Evolutionary conservation across 1,140 invertebrate species (phyloP), one percentile per base, ranked within the genome.

Genomic region (Cepaea nemoralis): DNA sequence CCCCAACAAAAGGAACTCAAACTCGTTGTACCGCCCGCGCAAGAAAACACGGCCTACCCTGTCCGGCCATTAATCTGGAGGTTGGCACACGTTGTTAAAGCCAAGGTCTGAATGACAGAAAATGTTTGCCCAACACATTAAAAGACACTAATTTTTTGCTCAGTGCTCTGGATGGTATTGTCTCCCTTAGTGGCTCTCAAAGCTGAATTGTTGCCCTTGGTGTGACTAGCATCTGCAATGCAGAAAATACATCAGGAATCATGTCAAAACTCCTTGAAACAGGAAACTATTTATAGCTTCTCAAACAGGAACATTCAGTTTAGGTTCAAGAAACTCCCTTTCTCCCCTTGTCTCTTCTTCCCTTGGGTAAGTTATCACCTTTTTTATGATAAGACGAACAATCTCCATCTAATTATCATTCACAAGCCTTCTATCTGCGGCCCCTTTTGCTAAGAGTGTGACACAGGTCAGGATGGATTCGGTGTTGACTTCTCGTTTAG

Each of bases 141-240:
- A 63, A 63, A 63, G 8, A 27, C 59, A 19, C 59, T 63, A 19
- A 12, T 63, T 63, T 45, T 31, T 31, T 63, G 59, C 59, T 63
- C 59, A 31, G 19, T 31, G 27, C 59, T 63, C 33, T 27, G 33
- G 27, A 1, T 31, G 59, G 59, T 31, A 31, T 63, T 63, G 59
- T 63, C n/a, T 63, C n/a, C 59, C 1, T 31, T 16, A 63, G n/a
- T 31, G 59, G 1, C 59, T 63, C 59, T 63, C 27, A 31, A 63
- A 63, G n/a, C 59, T 31, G 6, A 5, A 6, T 63, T 63, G 59
- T 63, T 2, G 59, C 27, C 6, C 27, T 6, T 31, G n/a, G n/a
- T 63, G 50, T 63, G 59, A 27, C 27, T 16, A 63, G 59, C 59
- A 63, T 63, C 59, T 63, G 59, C n/a, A 63, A 63, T 63, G 59